phyloP scores from a whole-genome alignment of 2,888 invertebrate genomes.

The Tethea ocularis region DNA sequence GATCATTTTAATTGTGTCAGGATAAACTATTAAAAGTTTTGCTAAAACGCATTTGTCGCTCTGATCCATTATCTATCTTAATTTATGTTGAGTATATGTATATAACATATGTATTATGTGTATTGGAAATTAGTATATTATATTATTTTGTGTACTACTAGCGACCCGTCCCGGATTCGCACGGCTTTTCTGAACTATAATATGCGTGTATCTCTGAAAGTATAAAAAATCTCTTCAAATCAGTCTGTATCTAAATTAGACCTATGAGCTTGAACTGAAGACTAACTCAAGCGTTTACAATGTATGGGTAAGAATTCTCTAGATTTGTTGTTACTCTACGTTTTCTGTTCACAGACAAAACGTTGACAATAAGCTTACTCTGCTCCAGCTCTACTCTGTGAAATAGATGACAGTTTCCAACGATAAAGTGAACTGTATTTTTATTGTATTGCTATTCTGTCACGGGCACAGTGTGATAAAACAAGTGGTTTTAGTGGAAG shows the following conservation, averaged over 20 bases:
- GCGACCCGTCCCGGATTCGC: too few relatives aligned
- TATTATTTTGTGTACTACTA: too few relatives aligned
- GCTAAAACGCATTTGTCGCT: too few relatives aligned
- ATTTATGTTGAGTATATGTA: too few relatives aligned
- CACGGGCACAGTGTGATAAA: too few relatives aligned
- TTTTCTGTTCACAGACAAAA: not conserved
- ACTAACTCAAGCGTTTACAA: not conserved
- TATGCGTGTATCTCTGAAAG: too few relatives aligned
- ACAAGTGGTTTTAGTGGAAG: not conserved
- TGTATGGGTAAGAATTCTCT: not conserved
- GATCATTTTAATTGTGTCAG: not conserved
- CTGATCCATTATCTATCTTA: not conserved
- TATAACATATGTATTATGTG: too few relatives aligned
- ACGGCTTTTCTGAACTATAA: too few relatives aligned
- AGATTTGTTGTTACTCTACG: not conserved
- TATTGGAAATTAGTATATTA: too few relatives aligned
- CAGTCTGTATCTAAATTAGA: too few relatives aligned
- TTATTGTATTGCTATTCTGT: not conserved
- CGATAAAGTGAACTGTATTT: not conserved
- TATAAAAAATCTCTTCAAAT: too few relatives aligned
- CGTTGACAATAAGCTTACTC: slow-evolving; percentile 1
- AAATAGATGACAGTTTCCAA: not conserved
- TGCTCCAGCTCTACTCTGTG: not conserved
- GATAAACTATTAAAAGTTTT: not conserved
- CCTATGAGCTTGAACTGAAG: too few relatives aligned